Evolutionary conservation across 2,888 invertebrate species (phyloP).

Genomic region (Linnaemya tessellans): DNA sequence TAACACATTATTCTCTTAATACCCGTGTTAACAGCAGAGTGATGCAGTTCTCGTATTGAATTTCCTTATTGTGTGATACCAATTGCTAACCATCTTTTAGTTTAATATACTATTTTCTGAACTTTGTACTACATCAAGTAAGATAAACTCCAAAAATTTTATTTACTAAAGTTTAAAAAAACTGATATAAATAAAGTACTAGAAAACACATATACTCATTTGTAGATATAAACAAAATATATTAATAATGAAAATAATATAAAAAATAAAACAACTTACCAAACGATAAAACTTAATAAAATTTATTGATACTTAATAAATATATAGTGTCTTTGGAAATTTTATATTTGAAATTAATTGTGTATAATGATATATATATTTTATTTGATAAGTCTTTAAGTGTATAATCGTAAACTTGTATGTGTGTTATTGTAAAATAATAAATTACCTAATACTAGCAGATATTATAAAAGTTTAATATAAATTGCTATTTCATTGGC

Average conservation of each 20-base stretch:
- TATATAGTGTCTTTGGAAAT: conserved; percentile 11
- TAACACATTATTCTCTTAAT: too few species aligned
- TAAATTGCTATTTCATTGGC: conserved; percentile 19
- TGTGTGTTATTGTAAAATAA: conserved; percentile 63
- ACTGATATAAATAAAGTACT: background rate
- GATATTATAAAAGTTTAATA: conserved; percentile 51
- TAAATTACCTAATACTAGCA: conserved; percentile 48
- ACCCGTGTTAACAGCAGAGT: too few species aligned
- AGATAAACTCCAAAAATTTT: background rate
- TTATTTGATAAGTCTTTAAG: conserved; percentile 38
- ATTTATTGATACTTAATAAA: conserved; percentile 21
- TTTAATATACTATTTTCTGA: background rate
- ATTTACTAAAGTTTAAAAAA: conserved; percentile 11
- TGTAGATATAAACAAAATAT: conserved; percentile 18
- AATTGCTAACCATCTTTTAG: too few species aligned
- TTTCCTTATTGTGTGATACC: too few species aligned
- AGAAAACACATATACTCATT: background rate
- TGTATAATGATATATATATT: conserved; percentile 35
- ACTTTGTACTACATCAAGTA: background rate
- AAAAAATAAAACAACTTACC: background rate
- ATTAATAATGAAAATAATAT: conserved; percentile 1
- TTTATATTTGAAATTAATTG: background rate
- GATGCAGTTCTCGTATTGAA: too few species aligned
- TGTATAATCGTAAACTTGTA: conserved; percentile 47
- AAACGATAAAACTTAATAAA: conserved; percentile 9